phyloP scores from a whole-genome alignment of 2,113 vertebrate species.

The Tragelaphus scriptus region DNA sequence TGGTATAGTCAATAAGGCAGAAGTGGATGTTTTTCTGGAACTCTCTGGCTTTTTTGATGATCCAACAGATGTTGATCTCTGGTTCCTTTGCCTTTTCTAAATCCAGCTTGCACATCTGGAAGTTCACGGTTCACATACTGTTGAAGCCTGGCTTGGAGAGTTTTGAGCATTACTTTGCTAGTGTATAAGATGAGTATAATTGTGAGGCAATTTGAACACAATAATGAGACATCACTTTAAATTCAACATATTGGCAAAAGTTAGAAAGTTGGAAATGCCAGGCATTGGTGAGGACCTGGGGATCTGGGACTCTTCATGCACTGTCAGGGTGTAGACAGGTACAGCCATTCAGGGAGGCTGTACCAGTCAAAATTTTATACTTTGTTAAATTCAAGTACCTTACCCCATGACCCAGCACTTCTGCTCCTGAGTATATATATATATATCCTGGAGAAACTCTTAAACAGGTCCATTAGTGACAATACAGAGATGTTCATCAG shows the following conservation, averaged over 20 bases:
- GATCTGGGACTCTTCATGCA: not conserved
- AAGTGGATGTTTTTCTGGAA: no score
- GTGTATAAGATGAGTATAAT: no score
- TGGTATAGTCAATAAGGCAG: no score
- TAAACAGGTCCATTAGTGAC: not conserved
- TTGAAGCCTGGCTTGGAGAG: no score
- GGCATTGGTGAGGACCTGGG: not conserved
- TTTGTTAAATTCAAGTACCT: not conserved
- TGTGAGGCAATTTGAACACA: not conserved
- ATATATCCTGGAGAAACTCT: not conserved
- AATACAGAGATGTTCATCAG: not conserved
- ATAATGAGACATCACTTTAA: not conserved
- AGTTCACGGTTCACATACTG: no score
- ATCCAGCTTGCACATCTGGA: no score
- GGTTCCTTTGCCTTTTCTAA: no score
- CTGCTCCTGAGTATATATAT: not conserved
- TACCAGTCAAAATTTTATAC: not conserved
- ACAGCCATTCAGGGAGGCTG: not conserved
- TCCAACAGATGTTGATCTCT: no score
- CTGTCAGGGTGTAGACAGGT: not conserved
- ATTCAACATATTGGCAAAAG: not conserved
- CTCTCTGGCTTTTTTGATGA: no score
- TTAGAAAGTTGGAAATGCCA: slow-evolving; percentile 11
- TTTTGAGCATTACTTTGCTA: no score
- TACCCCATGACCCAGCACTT: not conserved